Conservation (phyloP, 2,797 vertebrate genomes). For the Tokudaia muenninki region DNA sequence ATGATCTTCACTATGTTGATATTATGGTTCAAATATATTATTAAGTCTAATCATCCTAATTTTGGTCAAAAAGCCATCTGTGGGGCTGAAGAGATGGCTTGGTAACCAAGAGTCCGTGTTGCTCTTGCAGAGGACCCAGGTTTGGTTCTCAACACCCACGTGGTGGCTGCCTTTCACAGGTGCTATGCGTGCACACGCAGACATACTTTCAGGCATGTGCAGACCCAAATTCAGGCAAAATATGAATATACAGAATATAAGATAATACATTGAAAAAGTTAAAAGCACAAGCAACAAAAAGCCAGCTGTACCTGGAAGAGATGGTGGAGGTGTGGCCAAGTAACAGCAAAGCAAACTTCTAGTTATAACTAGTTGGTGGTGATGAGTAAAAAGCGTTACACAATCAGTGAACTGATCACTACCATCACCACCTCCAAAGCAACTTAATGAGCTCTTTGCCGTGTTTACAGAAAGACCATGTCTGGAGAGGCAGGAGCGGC, state of each 20-base stretch:
- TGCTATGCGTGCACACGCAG: neutral
- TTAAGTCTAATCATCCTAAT: neutral
- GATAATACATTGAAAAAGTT: neutral
- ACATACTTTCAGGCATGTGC: too few relatives aligned
- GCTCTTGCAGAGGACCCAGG: neutral
- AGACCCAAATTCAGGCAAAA: neutral
- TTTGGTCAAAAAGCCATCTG: neutral
- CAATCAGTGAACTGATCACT: neutral
- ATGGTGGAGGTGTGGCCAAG: neutral
- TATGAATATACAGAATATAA: neutral
- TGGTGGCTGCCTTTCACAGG: neutral
- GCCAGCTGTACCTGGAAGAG: neutral
- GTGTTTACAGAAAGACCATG: neutral
- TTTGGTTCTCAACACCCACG: neutral
- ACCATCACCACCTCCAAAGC: neutral
- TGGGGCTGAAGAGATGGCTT: neutral
- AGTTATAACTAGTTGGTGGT: conserved; percentile 44
- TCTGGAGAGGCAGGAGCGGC: neutral
- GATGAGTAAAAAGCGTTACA: neutral
- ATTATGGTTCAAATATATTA: conserved; percentile 8
- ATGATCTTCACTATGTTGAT: neutral
- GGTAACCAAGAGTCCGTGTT: neutral
- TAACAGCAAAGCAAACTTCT: neutral
- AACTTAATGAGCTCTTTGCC: neutral
- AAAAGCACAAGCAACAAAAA: neutral